Evolutionary conservation across 1,140 invertebrate genomes (phyloP), one percentile per base, ranked within the genome.

Genomic region (Eueides isabella): DNA sequence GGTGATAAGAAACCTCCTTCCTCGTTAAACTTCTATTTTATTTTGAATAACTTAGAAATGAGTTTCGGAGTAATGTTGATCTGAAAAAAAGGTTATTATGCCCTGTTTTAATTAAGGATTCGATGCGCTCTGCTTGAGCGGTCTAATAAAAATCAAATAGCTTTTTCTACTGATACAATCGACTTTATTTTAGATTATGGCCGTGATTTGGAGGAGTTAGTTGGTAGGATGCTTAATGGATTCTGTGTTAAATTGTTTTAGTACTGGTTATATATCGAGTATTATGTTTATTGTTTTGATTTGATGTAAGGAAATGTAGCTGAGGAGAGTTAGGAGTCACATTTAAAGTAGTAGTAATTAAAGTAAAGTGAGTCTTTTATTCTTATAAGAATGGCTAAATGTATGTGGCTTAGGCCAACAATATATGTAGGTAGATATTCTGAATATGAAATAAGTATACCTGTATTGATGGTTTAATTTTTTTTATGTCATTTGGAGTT

Each of bases 41-140:
- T 86, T 84, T 83, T 78, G 71, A 81, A 81, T 80, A 77, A 64
- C 74, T 71, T 30, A 41, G 63, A 76, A 71, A 80, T 80, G 77
- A 77, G 75, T 79, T 75, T 68, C 62, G 72, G 76, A 72, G 78
- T 81, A 76, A 72, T 73, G 23, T 44, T 76, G 28, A 55, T 63
- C 29, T 16, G 35, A 67, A 75, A 71, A 75, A 63, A 71, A 66
- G 67, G 41, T 77, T 67, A 75, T 78, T 72, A 71, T 23, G 48
- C 61, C 14, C 30, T 61, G 71, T 86, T 87, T 88, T 90, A 88
- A 91, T 91, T 91, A 91, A 82, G 75, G 76, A 91, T 91, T 90
- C 75, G 88, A 78, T 68, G 74, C 88, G 86, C 82, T 81, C 83
- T 80, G 80, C 79, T 85, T 85, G 75, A 79, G 78, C 68, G 78